Percentiles rank a stretch among this genome's conserved stretches.
Conservation (phyloP, 2,113 vertebrate species). For the Grantiella picta region DNA sequence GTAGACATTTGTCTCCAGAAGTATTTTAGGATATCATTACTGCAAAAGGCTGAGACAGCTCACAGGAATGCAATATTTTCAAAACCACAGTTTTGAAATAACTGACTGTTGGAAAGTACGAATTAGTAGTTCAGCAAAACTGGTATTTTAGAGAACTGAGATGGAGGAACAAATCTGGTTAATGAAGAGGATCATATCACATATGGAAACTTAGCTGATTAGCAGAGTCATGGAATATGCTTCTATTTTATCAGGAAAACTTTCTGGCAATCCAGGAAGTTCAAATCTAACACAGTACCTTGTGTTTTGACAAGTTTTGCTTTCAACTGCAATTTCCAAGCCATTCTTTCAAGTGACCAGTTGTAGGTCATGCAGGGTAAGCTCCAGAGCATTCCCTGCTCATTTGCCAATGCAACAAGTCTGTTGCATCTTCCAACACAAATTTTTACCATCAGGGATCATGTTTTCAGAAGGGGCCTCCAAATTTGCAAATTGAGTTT, state of each 20-base stretch:
- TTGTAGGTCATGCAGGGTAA: neutral
- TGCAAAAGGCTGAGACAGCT: neutral
- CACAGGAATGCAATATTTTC: neutral
- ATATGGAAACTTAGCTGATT: neutral
- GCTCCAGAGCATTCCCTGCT: neutral
- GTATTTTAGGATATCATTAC: neutral
- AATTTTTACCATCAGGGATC: neutral
- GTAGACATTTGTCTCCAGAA: neutral
- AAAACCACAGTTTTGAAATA: neutral
- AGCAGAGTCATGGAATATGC: neutral
- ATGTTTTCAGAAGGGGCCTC: neutral
- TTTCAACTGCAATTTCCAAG: neutral
- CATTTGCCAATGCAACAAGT: neutral
- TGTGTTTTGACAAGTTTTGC: neutral
- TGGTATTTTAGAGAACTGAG: neutral
- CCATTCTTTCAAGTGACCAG: neutral
- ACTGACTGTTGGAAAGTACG: neutral
- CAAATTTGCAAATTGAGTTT: neutral
- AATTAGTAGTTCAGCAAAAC: neutral
- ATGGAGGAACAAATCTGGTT: neutral
- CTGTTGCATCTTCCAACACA: neutral
- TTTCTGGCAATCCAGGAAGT: neutral
- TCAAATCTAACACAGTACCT: neutral
- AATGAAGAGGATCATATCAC: constrained; percentile 3
- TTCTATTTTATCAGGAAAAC: neutral